Evolutionary conservation across 2,113 vertebrate genomes (phyloP).

Genomic region (Neofelis nebulosa): DNA sequence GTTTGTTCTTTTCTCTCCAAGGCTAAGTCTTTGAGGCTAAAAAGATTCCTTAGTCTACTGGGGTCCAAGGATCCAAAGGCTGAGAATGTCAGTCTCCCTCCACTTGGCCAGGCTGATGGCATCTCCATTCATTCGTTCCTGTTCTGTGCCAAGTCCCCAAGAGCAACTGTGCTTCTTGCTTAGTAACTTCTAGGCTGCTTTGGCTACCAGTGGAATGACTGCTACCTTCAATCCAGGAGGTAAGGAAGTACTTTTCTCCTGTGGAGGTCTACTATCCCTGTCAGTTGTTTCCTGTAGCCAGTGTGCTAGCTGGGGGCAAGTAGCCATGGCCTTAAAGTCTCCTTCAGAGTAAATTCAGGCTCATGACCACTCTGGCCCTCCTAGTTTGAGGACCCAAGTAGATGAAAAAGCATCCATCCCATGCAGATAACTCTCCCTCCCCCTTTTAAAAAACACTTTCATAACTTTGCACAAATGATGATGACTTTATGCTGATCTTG

Average conservation of each 20-base stretch:
- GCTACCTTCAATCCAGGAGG: not conserved
- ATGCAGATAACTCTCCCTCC: not conserved
- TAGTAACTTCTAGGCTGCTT: too few relatives aligned
- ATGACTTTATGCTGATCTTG: not conserved
- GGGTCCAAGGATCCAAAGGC: not conserved
- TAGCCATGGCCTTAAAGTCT: accelerated
- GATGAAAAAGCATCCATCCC: not conserved
- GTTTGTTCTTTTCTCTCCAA: not conserved
- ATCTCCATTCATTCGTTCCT: too few relatives aligned
- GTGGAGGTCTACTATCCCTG: not conserved
- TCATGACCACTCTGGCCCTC: not conserved
- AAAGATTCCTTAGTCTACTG: not conserved
- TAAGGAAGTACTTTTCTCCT: not conserved
- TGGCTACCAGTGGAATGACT: not conserved
- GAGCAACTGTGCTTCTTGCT: not conserved
- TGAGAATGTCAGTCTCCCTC: not conserved
- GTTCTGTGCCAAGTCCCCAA: not conserved
- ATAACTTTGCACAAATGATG: not conserved
- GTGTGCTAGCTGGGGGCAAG: accelerated
- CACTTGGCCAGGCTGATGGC: not conserved
- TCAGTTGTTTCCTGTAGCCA: too few relatives aligned
- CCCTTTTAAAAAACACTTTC: not conserved
- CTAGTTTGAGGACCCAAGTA: not conserved
- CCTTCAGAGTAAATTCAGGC: not conserved
- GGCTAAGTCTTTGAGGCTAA: not conserved